These are phyloP conservation scores for Acarapis woodi DNA, from an alignment of 1,140 invertebrate species.

Conservation along the genomic window DNA sequence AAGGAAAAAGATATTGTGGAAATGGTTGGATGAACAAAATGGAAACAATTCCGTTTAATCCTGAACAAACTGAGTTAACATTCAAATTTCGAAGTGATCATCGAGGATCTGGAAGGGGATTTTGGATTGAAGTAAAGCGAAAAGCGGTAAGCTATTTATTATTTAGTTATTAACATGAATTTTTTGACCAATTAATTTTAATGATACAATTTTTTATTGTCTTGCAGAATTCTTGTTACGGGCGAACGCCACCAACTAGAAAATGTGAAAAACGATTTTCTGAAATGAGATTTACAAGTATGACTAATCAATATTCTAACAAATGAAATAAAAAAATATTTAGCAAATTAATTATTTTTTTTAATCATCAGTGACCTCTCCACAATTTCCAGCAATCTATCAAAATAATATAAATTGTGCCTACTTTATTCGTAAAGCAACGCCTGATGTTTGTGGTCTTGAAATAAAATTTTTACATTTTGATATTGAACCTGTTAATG, in stretches of 20 bases:
- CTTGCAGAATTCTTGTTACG: conserved; percentile 2
- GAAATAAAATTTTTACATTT: conserved; percentile 14
- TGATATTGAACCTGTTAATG: conserved; percentile 12
- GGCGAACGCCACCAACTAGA: background rate
- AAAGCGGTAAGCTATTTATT: conserved; percentile 2
- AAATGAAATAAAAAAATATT: no score
- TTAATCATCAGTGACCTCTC: no score
- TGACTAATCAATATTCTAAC: no score
- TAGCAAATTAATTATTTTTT: conserved; percentile 7
- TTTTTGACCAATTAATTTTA: background rate
- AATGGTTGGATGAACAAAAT: conserved; percentile 6
- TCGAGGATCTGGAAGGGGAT: conserved; percentile 9
- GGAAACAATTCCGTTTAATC: conserved; percentile 10
- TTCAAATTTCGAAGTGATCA: conserved; percentile 11
- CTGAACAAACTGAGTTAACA: conserved; percentile 7
- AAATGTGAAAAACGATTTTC: conserved; percentile 6
- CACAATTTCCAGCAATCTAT: conserved; percentile 11
- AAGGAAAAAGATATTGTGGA: conserved; percentile 12
- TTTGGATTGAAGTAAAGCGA: conserved; percentile 11
- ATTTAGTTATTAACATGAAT: no score
- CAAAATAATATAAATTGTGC: conserved; percentile 7
- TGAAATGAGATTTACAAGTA: conserved; percentile 7
- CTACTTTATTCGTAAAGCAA: conserved; percentile 9
- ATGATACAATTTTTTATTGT: background rate
- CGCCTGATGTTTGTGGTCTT: conserved; percentile 11